These are phyloP conservation scores for Copidosoma aretas DNA, from an alignment of 2,888 invertebrate genomes.

Conservation along the genomic window DNA sequence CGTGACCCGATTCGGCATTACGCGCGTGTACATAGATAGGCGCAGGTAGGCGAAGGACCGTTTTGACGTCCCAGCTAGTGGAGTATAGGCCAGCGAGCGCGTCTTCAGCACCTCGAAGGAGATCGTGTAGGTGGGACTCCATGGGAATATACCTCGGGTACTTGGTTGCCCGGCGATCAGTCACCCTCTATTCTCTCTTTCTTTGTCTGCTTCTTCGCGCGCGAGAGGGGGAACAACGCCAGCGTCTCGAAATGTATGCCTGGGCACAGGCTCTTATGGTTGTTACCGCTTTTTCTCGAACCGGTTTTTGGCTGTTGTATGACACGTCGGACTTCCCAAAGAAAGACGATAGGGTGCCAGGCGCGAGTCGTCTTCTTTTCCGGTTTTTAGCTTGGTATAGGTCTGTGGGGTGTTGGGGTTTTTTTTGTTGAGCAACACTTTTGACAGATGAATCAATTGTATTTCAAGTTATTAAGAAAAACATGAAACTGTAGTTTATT, in stretches of 20 bases:
- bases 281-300: constrained; percentile 8
- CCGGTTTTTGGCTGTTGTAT: neutral
- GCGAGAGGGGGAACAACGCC: neutral
- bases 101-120: too few species aligned
- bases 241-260: neutral
- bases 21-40: neutral
- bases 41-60: constrained; percentile 1
- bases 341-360: constrained; percentile 9
- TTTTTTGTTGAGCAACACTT: too few species aligned
- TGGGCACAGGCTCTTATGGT: neutral
- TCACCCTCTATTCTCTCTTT: constrained; percentile 36
- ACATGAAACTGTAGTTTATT: too few species aligned
- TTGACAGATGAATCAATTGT: too few species aligned
- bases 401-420: too few species aligned
- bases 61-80: neutral
- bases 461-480: too few species aligned
- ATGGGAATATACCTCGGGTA: constrained; percentile 46
- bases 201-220: neutral
- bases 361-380: too few species aligned
- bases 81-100: neutral
- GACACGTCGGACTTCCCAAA: neutral
- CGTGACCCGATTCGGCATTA: constrained; percentile 50
- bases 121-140: neutral
- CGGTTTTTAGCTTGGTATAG: too few species aligned
- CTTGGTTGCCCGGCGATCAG: constrained; percentile 45